Base-by-base conservation (phyloP, 2,888 invertebrate species). In the Phyllotreta striolata region DNA sequence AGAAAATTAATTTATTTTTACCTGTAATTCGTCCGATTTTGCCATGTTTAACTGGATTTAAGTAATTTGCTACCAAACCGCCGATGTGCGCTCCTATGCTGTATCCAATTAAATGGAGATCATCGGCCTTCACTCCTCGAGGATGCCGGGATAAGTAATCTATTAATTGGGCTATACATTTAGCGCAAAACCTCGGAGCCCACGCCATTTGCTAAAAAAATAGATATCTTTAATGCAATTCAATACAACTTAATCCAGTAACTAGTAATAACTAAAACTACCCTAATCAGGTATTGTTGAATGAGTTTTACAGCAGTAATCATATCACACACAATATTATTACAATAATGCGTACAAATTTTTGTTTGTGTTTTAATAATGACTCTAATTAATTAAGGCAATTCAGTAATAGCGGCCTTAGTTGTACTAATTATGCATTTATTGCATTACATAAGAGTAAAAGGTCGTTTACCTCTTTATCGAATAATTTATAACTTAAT, bases 71-170 rank as follows among this genome's bases (percentile, higher is more conserved):
- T 0, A 92, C 89, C 46, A 93, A 83, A 0, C 93, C 93, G 4
- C 92, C 89, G 63, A 94, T 93, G 75, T 94, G 93, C 0, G 93
- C 93, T 0, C 93, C 93, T 24, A 93, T 91, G 78, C 93, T 93
- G 82, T 93, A 94, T 0, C 94, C 94, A 62, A 94, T 89, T 1
- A 93, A 86, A 78, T 94, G 94, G 39, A 93, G 79, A 64, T 87
- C 85, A 76, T 92, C 90, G 0, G 92, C 91, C 35, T 84, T 85
- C 0, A 91, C 87, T 0, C 92, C 88, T 70, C 92, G 87, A 0
- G 92, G 92, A 82, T 93, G 93, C 62, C 88, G 86, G 62, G 89
- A 88, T 68, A 94, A 80, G 76, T 92, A 94, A 76, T 89, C 88
- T 49, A 93, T 86, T 74, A 94, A 81, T 78, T 94, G 93, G 5